Evolutionary conservation across 2,888 invertebrate genomes (phyloP), one percentile per base, ranked within the genome.

Genomic region (Antheraea assamensis): DNA sequence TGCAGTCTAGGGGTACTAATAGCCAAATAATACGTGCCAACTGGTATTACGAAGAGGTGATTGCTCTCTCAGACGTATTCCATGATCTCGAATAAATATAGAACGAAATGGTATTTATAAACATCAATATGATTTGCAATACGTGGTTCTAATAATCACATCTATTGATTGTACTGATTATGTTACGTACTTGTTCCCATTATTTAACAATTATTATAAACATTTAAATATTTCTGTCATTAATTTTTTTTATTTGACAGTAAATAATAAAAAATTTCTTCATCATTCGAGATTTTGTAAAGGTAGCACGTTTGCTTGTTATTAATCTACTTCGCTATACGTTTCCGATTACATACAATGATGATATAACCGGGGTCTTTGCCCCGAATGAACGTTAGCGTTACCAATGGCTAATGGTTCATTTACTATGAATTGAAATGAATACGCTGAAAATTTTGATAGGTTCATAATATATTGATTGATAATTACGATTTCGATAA

Each of bases 51-150:
- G 71, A 75, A 76, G 78, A 81, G 88, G 84, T 86, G 83, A 82
- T 80, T 85, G 87, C 83, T 84, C 84, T 76, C 80, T 74, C 75
- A 71, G 72, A 75, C 72, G 71, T 66, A 35, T 71, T 55, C 47
- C 70, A 75, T 74, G 72, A n/a, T 71, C 52, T 49, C 64, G 75
- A 74, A 71, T 76, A 77, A 76, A 79, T 79, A 78, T 79, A 78
- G 79, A 79, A 78, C 75, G 76, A 77, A 75, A 76, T 77, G 81
- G 81, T 80, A 82, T 83, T 83, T 85, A 84, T 81, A 85, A 82
- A 86, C 85, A 82, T 76, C 77, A 76, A 71, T 74, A 73, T 72
- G 58, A 58, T 47, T 17, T 64, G 21, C 71, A 76, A 76, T 77
- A 75, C 79, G 83, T 83, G 79, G 83, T 81, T 77, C 24, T 35